Evolutionary conservation across 2,888 invertebrate genomes (phyloP).

Genomic region (Zootermopsis nevadensis): DNA sequence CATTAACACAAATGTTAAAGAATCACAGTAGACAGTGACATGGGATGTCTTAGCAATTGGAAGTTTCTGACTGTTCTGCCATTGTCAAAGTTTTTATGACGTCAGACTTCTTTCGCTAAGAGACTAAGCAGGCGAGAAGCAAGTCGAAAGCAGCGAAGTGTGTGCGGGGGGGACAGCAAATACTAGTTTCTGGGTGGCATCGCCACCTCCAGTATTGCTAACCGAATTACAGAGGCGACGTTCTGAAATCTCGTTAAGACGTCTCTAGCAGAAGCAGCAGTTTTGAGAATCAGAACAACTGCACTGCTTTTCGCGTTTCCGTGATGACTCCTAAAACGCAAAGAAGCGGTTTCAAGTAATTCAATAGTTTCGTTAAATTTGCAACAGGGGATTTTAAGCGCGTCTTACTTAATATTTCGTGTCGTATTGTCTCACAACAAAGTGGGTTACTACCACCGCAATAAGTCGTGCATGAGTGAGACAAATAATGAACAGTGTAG

Average conservation of each 20-base stretch:
- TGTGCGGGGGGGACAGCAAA: not conserved
- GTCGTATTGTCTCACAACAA: not conserved
- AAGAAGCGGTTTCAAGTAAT: slow-evolving; percentile 21
- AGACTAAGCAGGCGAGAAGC: not conserved
- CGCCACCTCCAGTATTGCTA: not conserved
- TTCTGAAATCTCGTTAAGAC: slow-evolving; percentile 2
- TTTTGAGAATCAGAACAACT: not conserved
- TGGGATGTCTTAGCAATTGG: too few relatives aligned
- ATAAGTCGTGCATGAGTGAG: too few relatives aligned
- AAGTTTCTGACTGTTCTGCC: too few relatives aligned
- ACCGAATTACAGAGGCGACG: slow-evolving; percentile 18
- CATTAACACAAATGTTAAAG: too few relatives aligned
- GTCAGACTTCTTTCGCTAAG: not conserved
- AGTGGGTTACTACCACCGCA: too few relatives aligned
- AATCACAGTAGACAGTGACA: too few relatives aligned
- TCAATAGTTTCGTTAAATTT: slow-evolving; percentile 17
- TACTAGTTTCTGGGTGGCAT: not conserved
- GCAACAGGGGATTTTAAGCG: not conserved
- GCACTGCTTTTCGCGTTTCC: not conserved
- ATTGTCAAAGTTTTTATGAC: not conserved
- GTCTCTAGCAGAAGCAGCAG: not conserved
- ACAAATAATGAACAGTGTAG: too few relatives aligned
- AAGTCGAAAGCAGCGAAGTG: not conserved
- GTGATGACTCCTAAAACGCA: slow-evolving; percentile 3
- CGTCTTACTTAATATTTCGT: not conserved